Conservation (phyloP, 2,888 invertebrate species). For the Gymnoscelis rufifasciata region DNA sequence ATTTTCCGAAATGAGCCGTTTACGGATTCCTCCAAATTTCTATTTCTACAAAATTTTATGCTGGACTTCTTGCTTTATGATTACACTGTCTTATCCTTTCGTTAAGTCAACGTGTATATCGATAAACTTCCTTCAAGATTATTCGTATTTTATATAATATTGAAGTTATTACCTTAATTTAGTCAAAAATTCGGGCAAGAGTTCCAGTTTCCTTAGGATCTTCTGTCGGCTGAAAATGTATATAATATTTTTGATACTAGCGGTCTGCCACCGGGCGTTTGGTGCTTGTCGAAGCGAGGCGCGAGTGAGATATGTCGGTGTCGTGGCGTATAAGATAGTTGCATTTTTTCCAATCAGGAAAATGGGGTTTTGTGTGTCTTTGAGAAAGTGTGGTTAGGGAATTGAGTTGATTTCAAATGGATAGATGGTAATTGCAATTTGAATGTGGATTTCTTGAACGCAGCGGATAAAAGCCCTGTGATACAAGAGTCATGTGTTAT, state of each 20-base stretch:
- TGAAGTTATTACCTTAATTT: neutral
- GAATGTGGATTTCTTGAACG: no score
- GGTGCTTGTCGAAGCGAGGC: slow-evolving; percentile 63
- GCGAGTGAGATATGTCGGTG: slow-evolving; percentile 41
- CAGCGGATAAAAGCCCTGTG: no score
- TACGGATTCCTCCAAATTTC: slow-evolving; percentile 23
- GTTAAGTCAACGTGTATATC: slow-evolving; percentile 27
- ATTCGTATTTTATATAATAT: neutral
- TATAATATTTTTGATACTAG: slow-evolving; percentile 38
- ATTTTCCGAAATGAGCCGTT: slow-evolving; percentile 31
- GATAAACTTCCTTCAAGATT: neutral
- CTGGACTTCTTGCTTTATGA: slow-evolving; percentile 1
- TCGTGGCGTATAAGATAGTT: slow-evolving; percentile 47
- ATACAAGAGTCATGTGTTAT: no score
- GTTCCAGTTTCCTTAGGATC: slow-evolving; percentile 1
- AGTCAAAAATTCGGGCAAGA: neutral
- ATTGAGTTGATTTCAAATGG: no score
- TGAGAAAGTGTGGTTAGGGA: neutral
- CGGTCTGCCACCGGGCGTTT: slow-evolving; percentile 68
- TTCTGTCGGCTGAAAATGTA: slow-evolving; percentile 15
- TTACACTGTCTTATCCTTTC: no score
- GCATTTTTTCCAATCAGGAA: slow-evolving; percentile 9
- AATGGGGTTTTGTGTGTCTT: neutral
- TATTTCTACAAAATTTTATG: slow-evolving; percentile 29
- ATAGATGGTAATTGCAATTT: no score